Base-by-base conservation (phyloP, 1,140 invertebrate genomes). In the Solenopsis fugax region DNA sequence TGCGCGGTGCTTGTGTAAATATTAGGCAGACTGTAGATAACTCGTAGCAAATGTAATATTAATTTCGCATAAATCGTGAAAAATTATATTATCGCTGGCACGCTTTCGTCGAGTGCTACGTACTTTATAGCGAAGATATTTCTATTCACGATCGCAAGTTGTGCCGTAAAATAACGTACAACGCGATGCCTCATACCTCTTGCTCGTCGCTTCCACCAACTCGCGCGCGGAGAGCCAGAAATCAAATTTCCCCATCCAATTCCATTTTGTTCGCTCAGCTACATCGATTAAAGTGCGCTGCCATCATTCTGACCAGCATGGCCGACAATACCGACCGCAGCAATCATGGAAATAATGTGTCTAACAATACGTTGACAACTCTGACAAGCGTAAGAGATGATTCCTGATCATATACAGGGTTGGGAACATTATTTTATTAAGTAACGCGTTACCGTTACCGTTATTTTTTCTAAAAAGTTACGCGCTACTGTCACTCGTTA, bases 241-340 rank as follows among this genome's bases (percentile, higher is more conserved):
- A 82, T 82, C 80, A 82, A 82, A 82, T 82, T 82, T 72, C 60
- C 80, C 41, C 67, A 48, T 82, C 65, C 80, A 82, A 82, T 82
- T 82, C 24, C 80, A 82, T 82, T 82, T 82, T 48, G 80, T 60
- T 82, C 54, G 80, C 54, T 48, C 67, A 41, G 41, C 37, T 82
- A 82, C 54, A 71, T 82, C 69, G 54, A 84, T 84, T 84, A 84
- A 84, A 84, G 29, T 41, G 13, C 80, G 18, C 69, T 45, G 52
- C 41, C 65, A 45, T 82, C 67, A 72, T 81, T 24, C 13, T 21
- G 34, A 16, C 37, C 12, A 13, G 41, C 54, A 60, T 24, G 80
- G 18, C 41, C 54, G 37, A 82, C 65, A 82, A 82, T 48, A 56
- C 41, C 52, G 52, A 73, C 52, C 80, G 21, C 78, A 81, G 50